Evolutionary conservation across 2,888 invertebrate species (phyloP).

Genomic region (Dioctria linearis): DNA sequence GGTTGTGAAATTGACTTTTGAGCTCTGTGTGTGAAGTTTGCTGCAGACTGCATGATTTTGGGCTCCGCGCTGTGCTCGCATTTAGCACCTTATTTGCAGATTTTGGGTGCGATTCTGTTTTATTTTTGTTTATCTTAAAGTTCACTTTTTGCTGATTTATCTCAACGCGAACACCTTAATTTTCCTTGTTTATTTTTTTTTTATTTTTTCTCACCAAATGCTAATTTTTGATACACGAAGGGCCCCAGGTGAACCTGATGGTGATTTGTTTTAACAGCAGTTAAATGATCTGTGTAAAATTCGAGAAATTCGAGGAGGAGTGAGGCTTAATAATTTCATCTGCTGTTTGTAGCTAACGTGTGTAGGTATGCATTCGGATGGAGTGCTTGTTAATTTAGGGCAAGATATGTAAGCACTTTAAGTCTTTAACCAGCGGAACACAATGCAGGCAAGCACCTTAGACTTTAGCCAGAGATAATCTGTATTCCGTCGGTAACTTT

Average conservation of each 20-base stretch:
- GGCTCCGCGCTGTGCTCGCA: background rate
- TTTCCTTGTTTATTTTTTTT: background rate
- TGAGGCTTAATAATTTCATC: background rate
- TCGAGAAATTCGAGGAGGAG: background rate
- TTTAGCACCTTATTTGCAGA: background rate
- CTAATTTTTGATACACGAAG: slow-evolving; percentile 3
- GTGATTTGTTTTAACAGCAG: slow-evolving; percentile 6
- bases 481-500: background rate
- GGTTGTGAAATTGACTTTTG: slow-evolving; percentile 58
- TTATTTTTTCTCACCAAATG: background rate
- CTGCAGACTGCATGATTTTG: slow-evolving; percentile 20
- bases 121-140: background rate
- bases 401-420: background rate
- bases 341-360: background rate
- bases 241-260: background rate
- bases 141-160: background rate
- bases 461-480: background rate
- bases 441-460: background rate
- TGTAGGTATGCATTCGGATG: background rate
- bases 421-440: too few relatives aligned
- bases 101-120: background rate
- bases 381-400: background rate
- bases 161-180: background rate
- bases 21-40: slow-evolving; percentile 11
- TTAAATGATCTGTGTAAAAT: background rate